A percentile compares a stretch with the other conserved stretches of the same genome.
phyloP scores from a whole-genome alignment of 2,113 vertebrate species.

The Entomyzon cyanotis region DNA sequence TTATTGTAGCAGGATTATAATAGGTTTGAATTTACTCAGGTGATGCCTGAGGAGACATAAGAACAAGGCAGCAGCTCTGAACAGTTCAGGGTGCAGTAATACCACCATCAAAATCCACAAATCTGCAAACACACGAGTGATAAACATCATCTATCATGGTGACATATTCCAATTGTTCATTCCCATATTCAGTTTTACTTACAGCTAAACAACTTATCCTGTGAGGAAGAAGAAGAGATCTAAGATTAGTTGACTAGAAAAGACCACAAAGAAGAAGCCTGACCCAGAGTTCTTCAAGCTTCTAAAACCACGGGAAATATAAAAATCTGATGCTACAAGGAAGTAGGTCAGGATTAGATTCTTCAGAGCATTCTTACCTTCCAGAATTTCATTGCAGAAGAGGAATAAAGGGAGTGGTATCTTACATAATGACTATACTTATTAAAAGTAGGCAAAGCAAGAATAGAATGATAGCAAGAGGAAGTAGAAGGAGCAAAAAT shows the following conservation, averaged over 20 bases:
- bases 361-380: background rate
- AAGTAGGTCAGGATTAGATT: background rate
- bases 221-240: background rate
- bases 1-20: background rate
- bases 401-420: background rate
- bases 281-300: background rate
- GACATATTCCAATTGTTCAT: background rate
- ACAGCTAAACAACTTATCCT: background rate
- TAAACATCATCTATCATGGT: background rate
- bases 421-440: background rate
- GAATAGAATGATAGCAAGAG: background rate
- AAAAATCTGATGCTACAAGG: background rate
- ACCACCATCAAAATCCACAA: background rate
- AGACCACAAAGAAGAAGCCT: background rate
- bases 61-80: background rate
- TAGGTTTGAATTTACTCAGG: background rate
- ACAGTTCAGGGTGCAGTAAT: background rate
- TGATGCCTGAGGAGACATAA: background rate
- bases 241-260: background rate
- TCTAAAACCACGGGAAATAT: background rate
- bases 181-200: background rate
- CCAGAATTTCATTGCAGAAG: background rate
- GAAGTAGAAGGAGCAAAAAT: background rate
- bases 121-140: background rate
- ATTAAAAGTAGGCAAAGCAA: background rate